Base-by-base conservation (phyloP, 2,888 invertebrate genomes). In the Phortica magna region DNA sequence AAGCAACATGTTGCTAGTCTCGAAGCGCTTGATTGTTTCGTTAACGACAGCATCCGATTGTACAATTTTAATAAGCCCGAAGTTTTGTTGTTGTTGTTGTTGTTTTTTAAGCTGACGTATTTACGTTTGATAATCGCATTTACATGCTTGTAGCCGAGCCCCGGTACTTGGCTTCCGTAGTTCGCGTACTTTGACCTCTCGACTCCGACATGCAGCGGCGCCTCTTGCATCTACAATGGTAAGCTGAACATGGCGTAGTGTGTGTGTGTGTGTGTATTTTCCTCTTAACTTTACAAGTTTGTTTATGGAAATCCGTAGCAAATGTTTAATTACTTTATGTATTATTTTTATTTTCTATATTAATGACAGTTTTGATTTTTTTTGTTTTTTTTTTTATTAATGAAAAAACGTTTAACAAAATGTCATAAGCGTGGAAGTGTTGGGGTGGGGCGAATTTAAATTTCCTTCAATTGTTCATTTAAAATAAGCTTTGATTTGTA, bases 101-200 rank as follows among this genome's bases (percentile, higher is more conserved):
- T 14, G 1, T 48, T 12, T 14, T 48, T 48, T 12, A 6, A 14
- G 1, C 14, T 48, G 7, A 2, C 10, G 10, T 14, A 14, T 48
- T 14, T 48, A 6, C 14, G 14, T 9, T 48, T 48, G 14, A 48
- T 48, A 5, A 17, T 61, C 7, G 14, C n/a, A 61, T 19, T 61
- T 61, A 19, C 22, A 19, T 10, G 19, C 6, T n/a, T 61, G 17
- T 61, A 19, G 5, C 5, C 17, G 61, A 9, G 48, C 17, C 17
- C 10, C 19, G 10, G 61, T 10, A 31, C 12, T 64, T 19, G 39
- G 39, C 64, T 64, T 64, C 64, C 64, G 64, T 64, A 64, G 31
- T 14, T 31, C 31, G 12, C 39, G 67, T 67, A 67, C 42, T 67
- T 67, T 39, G 67, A 67, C n/a, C 67, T n/a, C 42, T 41, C 31